Evolutionary conservation across 2,797 vertebrate genomes (phyloP).

Genomic region (Gobionotothen gibberifrons): DNA sequence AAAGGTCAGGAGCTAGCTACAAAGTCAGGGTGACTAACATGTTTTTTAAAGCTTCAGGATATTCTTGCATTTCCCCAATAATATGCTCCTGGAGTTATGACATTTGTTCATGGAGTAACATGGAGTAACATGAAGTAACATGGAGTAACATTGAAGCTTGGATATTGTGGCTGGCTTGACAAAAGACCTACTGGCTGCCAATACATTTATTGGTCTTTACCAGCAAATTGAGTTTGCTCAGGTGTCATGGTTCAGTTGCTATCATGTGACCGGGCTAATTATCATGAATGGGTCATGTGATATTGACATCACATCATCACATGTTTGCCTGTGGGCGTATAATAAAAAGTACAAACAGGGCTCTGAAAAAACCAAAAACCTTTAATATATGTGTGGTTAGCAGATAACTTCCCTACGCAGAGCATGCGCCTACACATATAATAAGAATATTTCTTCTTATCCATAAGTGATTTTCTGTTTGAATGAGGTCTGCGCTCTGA

Average conservation of each 20-base stretch:
- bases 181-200: not conserved
- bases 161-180: not conserved
- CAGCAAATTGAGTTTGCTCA: not conserved
- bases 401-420: not conserved
- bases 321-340: not conserved
- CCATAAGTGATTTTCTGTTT: not conserved
- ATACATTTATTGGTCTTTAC: not conserved
- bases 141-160: not conserved
- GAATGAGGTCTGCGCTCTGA: not conserved
- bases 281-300: not conserved
- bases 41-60: no score
- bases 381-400: no score
- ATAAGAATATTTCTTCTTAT: not conserved
- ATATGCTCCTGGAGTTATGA: not conserved
- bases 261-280: not conserved
- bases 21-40: not conserved
- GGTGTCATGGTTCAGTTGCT: not conserved
- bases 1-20: slow-evolving; percentile 40
- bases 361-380: not conserved
- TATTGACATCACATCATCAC: not conserved
- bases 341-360: not conserved
- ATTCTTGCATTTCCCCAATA: no score
- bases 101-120: not conserved
- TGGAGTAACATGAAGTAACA: not conserved
- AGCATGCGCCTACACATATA: not conserved